Base-by-base conservation (phyloP, 2,113 vertebrate species). In the Megaceryle maxima region DNA sequence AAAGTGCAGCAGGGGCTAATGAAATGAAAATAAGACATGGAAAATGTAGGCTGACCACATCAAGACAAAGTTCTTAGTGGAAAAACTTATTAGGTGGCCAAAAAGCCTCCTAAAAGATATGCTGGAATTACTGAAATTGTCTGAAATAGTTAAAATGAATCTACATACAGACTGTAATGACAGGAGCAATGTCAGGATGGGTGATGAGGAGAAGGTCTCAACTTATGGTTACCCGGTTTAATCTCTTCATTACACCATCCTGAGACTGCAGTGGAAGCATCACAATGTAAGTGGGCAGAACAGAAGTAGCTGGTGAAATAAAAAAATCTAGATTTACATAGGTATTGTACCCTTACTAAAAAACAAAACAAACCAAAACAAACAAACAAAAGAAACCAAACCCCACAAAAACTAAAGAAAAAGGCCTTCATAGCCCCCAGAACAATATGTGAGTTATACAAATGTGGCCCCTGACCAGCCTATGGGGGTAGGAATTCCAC, bases 1-100 rank as follows among this genome's bases (percentile, higher is more conserved):
- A 13, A 93, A 84, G 21, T 75, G n/a, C 59, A 89, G 44, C 35
- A 83, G 55, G 11, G 28, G 22, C 59, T 92, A 91, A 78, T 51
- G 74, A 22, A 68, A 96, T 94, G 24, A 96, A 89, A 92, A 77
- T 33, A 72, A 85, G 50, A 79, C 87, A 90, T 6, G 2, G 24
- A 87, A 90, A 94, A 87, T 79, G 59, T 87, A 87, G 57, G 62
- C 44, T 80, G 53, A 68, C 9, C 6, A 77, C 17, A 87, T 85
- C 4, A 77, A 41, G 48, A 50, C 88, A 80, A 83, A 11, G 13
- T 16, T 84, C 50, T 73, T 76, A 33, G 16, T 67, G 39, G 24
- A 79, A 82, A 91, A 80, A 55, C 9, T 7, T 83, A 11, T 67
- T 69, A 77, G 46, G 33, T n/a, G 41, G 9, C 9, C 21, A 63